A percentile compares a stretch with the other conserved stretches of the same genome.
phyloP scores from a whole-genome alignment of 2,113 vertebrate species.

The Zeus faber region DNA sequence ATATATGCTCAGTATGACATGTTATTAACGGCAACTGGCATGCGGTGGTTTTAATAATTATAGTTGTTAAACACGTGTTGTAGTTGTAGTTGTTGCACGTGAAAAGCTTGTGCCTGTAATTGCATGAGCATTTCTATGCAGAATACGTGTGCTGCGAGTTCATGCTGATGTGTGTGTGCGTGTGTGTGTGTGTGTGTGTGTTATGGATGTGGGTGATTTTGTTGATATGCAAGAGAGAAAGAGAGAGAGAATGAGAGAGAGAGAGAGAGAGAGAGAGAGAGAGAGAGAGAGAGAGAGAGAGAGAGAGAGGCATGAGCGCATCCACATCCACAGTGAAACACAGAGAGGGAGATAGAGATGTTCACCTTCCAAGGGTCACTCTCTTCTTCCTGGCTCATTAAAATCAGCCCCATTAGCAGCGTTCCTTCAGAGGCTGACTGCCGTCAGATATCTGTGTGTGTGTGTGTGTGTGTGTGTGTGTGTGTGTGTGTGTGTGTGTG shows the following conservation, averaged over 20 bases:
- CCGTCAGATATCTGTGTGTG: conserved; percentile 57
- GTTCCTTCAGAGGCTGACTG: conserved; percentile 68
- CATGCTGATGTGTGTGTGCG: neutral
- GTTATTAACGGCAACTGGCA: conserved; percentile 43
- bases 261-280: neutral
- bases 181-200: neutral
- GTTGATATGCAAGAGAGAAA: conserved; percentile 14
- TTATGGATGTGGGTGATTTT: neutral
- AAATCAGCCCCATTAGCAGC: conserved; percentile 73
- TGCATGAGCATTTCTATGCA: no score
- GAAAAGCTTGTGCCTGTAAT: no score
- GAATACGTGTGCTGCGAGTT: no score
- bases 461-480: neutral
- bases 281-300: conserved; percentile 12
- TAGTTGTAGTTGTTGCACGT: no score
- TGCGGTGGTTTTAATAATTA: no score
- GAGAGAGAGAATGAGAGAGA: neutral
- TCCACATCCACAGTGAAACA: conserved; percentile 37
- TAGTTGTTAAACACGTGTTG: no score
- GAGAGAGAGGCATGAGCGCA: conserved; percentile 18
- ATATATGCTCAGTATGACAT: conserved; percentile 58
- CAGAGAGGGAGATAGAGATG: conserved; percentile 55
- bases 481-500: conserved; percentile 22
- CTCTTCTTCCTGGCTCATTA: conserved; percentile 73
- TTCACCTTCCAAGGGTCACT: conserved; percentile 74